Conservation (phyloP, 2,888 invertebrate genomes). For the Apoda limacodes region DNA sequence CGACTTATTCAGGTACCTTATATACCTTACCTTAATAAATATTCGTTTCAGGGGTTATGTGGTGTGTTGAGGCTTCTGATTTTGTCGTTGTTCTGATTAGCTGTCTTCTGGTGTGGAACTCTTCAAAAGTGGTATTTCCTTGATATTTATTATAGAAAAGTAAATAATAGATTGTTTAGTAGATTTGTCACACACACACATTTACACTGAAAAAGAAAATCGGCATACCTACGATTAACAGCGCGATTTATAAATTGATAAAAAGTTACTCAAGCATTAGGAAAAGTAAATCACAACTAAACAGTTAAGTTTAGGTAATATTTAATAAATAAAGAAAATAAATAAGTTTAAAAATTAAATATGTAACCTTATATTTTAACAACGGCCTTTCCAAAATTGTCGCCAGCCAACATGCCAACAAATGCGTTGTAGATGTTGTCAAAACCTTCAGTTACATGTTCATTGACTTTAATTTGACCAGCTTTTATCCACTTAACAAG, state of each 20-base stretch:
- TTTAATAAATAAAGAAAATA: too few species aligned
- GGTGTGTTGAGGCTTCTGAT: constrained; percentile 56
- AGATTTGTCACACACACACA: too few species aligned
- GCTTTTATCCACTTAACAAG: constrained; percentile 66
- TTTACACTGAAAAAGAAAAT: too few species aligned
- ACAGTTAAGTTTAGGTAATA: constrained; percentile 1
- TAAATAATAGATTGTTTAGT: too few species aligned
- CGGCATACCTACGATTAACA: too few species aligned
- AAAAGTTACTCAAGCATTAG: too few species aligned
- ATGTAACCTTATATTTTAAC: constrained; percentile 70
- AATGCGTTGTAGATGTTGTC: constrained; percentile 74
- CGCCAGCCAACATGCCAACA: constrained; percentile 63
- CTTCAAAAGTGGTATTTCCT: constrained; percentile 38
- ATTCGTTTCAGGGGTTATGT: constrained; percentile 39
- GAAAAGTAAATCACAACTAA: constrained; percentile 2
- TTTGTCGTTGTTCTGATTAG: constrained; percentile 40
- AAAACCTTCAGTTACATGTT: constrained; percentile 73
- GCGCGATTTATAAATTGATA: too few species aligned
- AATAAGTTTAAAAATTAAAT: constrained; percentile 28
- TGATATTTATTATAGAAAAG: too few species aligned
- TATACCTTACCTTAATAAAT: too few species aligned
- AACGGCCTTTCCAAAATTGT: constrained; percentile 65
- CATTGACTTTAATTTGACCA: constrained; percentile 72
- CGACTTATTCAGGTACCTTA: too few species aligned
- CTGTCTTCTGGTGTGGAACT: constrained; percentile 45